Evolutionary conservation across 2,888 invertebrate genomes (phyloP), one percentile per base, ranked within the genome.

Genomic region (Brachyopa scutellaris): DNA sequence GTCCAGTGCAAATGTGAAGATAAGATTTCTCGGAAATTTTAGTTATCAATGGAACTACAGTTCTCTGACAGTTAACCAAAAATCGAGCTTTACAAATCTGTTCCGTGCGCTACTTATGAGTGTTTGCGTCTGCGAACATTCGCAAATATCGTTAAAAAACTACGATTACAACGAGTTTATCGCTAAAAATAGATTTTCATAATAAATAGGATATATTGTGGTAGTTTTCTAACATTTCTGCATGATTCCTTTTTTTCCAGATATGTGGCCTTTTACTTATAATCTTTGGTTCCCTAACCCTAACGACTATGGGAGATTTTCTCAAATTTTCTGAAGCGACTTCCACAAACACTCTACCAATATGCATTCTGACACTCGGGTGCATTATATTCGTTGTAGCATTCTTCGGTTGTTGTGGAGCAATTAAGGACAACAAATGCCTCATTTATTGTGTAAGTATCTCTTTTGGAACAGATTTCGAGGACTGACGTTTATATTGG

Each of bases 341-440:
- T 0, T 89, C 92, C 38, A 90, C 93, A 66, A 87, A 92, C 0
- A 91, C 93, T 6, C 93, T 94, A 0, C 93, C 95, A 1, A 92
- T 94, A 88, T 87, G 93, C 64, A 92, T 95, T 84, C 94, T 95
- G 73, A 89, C 94, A 53, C 90, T 95, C 70, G 95, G 95, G 2
- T 92, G 92, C 17, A 88, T 95, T 26, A 93, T 95, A 85, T 95
- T 96, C 88, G 88, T 96, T 85, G 94, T 97, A 79, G 94, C 96
- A 1, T 97, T 97, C 92, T 95, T 97, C 87, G 97, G 97, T 78
- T 97, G 97, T 91, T 97, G 97, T 87, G 97, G 97, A 59, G 96
- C 97, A 2, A 94, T 95, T 84, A 93, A 95, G 82, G 97, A 97
- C 90, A 97, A 95, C 89, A 94, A 96, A 89, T 96, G 96, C 91